These are phyloP conservation scores for Drosophila pseudoobscura DNA, from an alignment of 1,140 invertebrate genomes.

Conservation along the genomic window DNA sequence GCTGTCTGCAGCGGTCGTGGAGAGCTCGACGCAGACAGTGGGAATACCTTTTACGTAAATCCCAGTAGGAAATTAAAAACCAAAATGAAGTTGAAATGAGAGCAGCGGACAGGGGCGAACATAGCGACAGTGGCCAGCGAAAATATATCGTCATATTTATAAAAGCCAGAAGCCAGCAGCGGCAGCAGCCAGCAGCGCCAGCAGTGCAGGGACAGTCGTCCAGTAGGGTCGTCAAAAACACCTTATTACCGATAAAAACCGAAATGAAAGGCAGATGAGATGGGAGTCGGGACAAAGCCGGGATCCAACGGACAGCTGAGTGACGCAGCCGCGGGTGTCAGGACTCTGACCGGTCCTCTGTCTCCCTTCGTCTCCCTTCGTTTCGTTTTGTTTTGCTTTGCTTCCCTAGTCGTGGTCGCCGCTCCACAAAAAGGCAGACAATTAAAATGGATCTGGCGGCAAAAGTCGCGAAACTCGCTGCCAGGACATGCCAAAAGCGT, in stretches of 20 bases:
- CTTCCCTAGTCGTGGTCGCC: conserved; percentile 9
- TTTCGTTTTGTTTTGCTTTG: conserved; percentile 40
- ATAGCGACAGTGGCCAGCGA: conserved; percentile 42
- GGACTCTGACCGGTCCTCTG: conserved; percentile 44
- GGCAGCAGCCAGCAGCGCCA: conserved; percentile 1
- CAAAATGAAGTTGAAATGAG: conserved; percentile 74
- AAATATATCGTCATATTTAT: conserved; percentile 71
- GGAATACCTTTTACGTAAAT: conserved; percentile 73
- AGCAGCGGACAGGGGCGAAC: background rate
- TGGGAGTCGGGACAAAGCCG: background rate
- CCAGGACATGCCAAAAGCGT: conserved; percentile 53
- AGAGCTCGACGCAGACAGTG: conserved; percentile 14
- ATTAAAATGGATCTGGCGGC: conserved; percentile 70
- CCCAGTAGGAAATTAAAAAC: conserved; percentile 80
- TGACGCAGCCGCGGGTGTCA: conserved; percentile 60
- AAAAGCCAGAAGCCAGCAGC: conserved; percentile 49
- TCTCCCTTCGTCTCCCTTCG: conserved; percentile 40
- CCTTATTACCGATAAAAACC: conserved; percentile 42
- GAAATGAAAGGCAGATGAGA: background rate
- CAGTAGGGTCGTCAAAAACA: conserved; percentile 52
- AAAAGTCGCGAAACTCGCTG: conserved; percentile 58
- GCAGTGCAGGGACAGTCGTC: conserved; percentile 14
- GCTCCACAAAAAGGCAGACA: conserved; percentile 55
- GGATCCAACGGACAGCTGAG: conserved; percentile 27
- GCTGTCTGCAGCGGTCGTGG: conserved; percentile 29